phyloP scores from a whole-genome alignment of 2,797 vertebrate genomes.

The Allochrocebus solatus region DNA sequence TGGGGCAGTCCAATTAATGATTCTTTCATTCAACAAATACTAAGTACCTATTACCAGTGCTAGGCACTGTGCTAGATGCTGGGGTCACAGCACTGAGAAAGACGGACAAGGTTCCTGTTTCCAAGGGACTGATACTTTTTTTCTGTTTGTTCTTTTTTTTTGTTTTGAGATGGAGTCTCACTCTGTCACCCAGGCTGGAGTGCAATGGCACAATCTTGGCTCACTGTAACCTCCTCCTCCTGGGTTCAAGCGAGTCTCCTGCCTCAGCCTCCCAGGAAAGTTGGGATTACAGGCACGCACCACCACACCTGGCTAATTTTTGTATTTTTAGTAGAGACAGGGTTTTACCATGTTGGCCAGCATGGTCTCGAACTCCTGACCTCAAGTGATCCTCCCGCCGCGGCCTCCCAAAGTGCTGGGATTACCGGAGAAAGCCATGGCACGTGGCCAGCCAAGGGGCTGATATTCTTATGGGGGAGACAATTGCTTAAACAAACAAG shows the following conservation, averaged over 20 bases:
- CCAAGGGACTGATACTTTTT: not conserved
- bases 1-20: conserved; percentile 23
- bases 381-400: not conserved
- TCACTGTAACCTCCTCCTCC: not conserved
- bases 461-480: not conserved
- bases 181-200: not conserved
- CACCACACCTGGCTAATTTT: not conserved
- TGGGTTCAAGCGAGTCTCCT: not conserved
- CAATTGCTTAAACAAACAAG: not conserved
- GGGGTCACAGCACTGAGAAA: not conserved
- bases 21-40: conserved; percentile 53
- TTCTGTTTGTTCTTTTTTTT: not conserved
- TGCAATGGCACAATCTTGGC: not conserved
- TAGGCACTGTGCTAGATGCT: not conserved
- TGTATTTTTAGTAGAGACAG: not conserved
- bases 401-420: not conserved
- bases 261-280: not conserved
- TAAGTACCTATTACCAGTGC: conserved; percentile 9
- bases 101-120: not conserved
- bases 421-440: not conserved
- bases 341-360: not conserved
- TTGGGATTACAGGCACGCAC: not conserved
- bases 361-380: not conserved
- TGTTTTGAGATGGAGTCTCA: not conserved
- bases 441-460: not conserved